Evolutionary conservation across 2,797 vertebrate species (phyloP), one percentile per base, ranked within the genome.

Genomic region (Hoplostethus mediterraneus): DNA sequence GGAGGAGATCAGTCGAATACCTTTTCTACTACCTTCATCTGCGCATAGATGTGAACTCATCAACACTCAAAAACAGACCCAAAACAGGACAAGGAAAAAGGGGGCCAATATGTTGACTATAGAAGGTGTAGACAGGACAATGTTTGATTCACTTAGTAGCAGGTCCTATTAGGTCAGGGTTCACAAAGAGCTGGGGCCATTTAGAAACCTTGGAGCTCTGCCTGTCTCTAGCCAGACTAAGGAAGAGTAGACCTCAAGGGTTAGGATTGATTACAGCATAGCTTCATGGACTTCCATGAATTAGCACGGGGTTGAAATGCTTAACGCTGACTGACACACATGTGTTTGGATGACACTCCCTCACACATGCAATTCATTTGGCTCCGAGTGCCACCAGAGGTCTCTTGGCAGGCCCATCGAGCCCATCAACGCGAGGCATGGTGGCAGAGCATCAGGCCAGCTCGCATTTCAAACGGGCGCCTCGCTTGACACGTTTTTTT

Each of bases 401-500:
- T 77, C 68, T 88, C 77, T 87, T 93, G 92, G 93, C 93, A 86
- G 59, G 64, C 57, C 63, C 63, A 12, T 76, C 48, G 52, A 36
- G 85, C 82, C 90, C 83, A 89, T 88, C 82, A 84, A 90, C 79
- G 91, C 69, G 25, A 87, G 77, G 91, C 84, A 90, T 80, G 88
- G 78, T 83, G 85, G 89, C 86, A 76, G 85, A 47, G 80, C 87
- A 91, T 90, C 86, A 71, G 75, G 79, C 71, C 65, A 38, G 90
- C 87, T 95, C 91, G 2, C 80, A 83, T 94, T 93, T 93, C 93
- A 93, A 92, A 93, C 68, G 89, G 79, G 70, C 80, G 86, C 86
- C 88, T 90, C 78, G 60, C 88, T 88, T 90, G 85, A 84, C 87
- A 74, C 47, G 44, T 76, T 81, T 77, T 28, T 81, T 77, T 28